Evolutionary conservation across 64 coral and sea anemone species (phyloP).

Genomic region (Montipora foliosa): DNA sequence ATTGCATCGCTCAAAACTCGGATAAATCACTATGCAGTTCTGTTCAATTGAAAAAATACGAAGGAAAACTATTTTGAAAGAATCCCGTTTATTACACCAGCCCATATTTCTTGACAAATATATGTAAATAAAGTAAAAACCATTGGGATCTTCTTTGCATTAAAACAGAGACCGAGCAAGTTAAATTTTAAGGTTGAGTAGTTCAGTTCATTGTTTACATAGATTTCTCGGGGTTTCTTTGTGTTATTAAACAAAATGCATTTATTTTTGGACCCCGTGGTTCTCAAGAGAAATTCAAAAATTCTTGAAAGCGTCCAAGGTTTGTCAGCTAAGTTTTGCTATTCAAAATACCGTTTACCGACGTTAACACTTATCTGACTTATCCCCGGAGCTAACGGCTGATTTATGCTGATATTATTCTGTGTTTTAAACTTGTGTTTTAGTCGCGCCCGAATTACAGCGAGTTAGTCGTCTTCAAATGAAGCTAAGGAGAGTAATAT

Average conservation of each 20-base stretch:
- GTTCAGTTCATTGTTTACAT: slow-evolving; percentile 2
- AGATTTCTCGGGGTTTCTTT: not conserved
- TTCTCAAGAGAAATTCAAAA: not conserved
- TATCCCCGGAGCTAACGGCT: not conserved
- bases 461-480: not conserved
- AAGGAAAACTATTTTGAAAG: not conserved
- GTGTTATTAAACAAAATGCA: not conserved
- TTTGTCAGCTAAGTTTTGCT: not conserved
- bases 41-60: not conserved
- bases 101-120: not conserved
- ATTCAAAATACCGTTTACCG: too few relatives aligned
- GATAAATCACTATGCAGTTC: not conserved
- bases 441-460: not conserved
- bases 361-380: too few relatives aligned
- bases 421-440: not conserved
- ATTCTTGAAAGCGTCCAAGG: not conserved
- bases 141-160: not conserved
- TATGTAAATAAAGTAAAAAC: slow-evolving; percentile 27
- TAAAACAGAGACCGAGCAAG: slow-evolving; percentile 6
- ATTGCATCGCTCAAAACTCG: not conserved
- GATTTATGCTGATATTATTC: not conserved
- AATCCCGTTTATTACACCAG: not conserved
- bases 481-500: not conserved
- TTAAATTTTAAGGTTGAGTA: slow-evolving; percentile 3
- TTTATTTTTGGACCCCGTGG: not conserved